phyloP scores from a whole-genome alignment of 2,797 vertebrate species.

The Sebastes dallii region DNA sequence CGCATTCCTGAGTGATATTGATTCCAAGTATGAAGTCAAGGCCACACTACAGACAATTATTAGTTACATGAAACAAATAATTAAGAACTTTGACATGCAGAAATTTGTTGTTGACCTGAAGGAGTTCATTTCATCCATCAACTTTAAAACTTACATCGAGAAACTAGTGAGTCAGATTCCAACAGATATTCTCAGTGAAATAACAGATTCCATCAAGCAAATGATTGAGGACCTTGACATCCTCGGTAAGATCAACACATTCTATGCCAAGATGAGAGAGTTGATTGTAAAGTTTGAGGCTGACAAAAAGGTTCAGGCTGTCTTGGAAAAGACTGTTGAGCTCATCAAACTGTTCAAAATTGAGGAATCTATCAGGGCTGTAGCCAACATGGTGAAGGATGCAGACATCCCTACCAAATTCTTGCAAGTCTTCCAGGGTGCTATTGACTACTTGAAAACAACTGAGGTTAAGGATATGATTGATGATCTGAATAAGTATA shows the following conservation, averaged over 20 bases:
- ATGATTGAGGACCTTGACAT: slow-evolving; percentile 82
- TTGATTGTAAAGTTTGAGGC: slow-evolving; percentile 82
- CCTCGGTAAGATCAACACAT: slow-evolving; percentile 77
- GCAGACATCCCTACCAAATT: slow-evolving; percentile 75
- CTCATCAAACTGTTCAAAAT: slow-evolving; percentile 84
- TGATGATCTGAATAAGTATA: slow-evolving; percentile 80
- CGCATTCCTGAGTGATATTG: slow-evolving; percentile 83
- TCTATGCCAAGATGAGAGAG: slow-evolving; percentile 77
- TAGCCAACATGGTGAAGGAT: slow-evolving; percentile 74
- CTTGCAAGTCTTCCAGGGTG: slow-evolving; percentile 61
- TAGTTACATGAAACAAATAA: slow-evolving; percentile 66
- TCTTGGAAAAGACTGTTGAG: slow-evolving; percentile 83
- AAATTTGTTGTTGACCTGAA: slow-evolving; percentile 72
- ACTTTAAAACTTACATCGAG: slow-evolving; percentile 66
- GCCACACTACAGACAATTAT: slow-evolving; percentile 71
- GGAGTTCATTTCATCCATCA: slow-evolving; percentile 53
- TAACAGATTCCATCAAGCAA: slow-evolving; percentile 53
- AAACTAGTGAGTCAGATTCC: slow-evolving; percentile 65
- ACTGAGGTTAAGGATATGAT: slow-evolving; percentile 83
- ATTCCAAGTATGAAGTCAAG: slow-evolving; percentile 80
- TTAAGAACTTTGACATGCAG: slow-evolving; percentile 80
- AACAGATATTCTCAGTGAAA: slow-evolving; percentile 65
- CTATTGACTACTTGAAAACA: slow-evolving; percentile 79
- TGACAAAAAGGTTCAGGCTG: slow-evolving; percentile 80
- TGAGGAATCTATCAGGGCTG: slow-evolving; percentile 79